Base-by-base conservation (phyloP, 1,140 invertebrate genomes). In the Onthophagus taurus region DNA sequence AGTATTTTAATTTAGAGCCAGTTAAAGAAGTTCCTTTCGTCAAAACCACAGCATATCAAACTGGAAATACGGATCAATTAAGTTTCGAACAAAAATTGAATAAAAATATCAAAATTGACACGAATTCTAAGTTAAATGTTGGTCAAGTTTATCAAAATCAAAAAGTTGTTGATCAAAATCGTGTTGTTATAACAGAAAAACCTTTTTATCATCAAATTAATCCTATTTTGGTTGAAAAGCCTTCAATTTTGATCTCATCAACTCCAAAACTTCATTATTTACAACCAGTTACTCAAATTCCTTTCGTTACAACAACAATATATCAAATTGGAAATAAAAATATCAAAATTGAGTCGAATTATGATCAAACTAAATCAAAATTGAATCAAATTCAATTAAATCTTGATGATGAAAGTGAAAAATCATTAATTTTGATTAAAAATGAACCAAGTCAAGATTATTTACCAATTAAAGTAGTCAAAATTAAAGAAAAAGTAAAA, bases 1-100 rank as follows among this genome's bases (percentile, higher is more conserved):
- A 21, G 16, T 14, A 33, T 42, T 42, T 18, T 29, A 30, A 12
- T 12, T 14, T 20, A 31, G 20, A 55, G 50, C 54, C 67, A 30
- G 63, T 69, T 6, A 56, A 56, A 47, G 69, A 71, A 57, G 57
- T 55, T 36, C 66, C 63, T 23, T 68, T 71, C 43, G 67, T 67
- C 35, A 66, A 68, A 51, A 48, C 66, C 12, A 64, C 65, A 37
- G 67, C 69, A 21, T 72, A 72, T 42, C 67, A 69, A n/a, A 71
- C 69, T 31, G 68, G 69, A 34, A 20, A 30, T 42, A 20, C 3
- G 19, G 12, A 19, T 7, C 14, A 31, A n/a, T 31, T 18, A 31
- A 9, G 33, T 34, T 17, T 13, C 19, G 1, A 17, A 34, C 12
- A 18, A 34, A 17, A 18, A 34, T 41, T 21, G 21, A 26, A 20